Evolutionary conservation across 2,888 invertebrate species (phyloP), one percentile per base, ranked within the genome.

Genomic region (Chloroclystis v-ata): DNA sequence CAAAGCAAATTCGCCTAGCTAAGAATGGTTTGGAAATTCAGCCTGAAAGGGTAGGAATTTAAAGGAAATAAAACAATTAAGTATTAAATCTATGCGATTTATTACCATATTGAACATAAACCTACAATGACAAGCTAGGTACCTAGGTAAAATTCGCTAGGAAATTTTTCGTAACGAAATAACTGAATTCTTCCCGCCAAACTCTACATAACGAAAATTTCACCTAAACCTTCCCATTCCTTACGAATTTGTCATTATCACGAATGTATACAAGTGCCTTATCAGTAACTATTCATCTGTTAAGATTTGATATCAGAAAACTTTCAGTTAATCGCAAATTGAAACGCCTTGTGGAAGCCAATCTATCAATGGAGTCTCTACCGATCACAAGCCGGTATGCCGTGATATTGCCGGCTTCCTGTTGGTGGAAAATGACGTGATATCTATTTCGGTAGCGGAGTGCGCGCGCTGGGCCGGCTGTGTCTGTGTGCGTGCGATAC

Each of bases 311-410:
- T 85, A 85, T 84, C 84, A 81, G 74, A 80, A 82, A 84, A 81
- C 70, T 82, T 81, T 82, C 76, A 75, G 80, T 84, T 83, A 82
- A 83, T 80, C 79, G 79, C 79, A 65, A 83, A 83, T 79, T 80
- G 78, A 82, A 82, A 82, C 75, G 76, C 69, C 75, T 72, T 72
- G 67, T 73, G 72, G 75, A 72, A 75, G 71, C 73, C 76, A 79
- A 79, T 83, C 79, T 78, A 75, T 79, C 78, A 78, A 79, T 78
- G 75, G 69, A 72, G 72, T 70, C 76, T 78, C 69, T 49, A 59
- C 85, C 81, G 84, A 81, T 84, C 57, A 62, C 52, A 51, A 52
- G 47, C 40, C 42, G 53, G 57, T 62, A 71, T 86, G 65, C 54
- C 83, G 87, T 74, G 79, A 84, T 82, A 48, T 51, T 54, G 49